Evolutionary conservation across 2,113 vertebrate species (phyloP).

Genomic region (Ictalurus furcatus): DNA sequence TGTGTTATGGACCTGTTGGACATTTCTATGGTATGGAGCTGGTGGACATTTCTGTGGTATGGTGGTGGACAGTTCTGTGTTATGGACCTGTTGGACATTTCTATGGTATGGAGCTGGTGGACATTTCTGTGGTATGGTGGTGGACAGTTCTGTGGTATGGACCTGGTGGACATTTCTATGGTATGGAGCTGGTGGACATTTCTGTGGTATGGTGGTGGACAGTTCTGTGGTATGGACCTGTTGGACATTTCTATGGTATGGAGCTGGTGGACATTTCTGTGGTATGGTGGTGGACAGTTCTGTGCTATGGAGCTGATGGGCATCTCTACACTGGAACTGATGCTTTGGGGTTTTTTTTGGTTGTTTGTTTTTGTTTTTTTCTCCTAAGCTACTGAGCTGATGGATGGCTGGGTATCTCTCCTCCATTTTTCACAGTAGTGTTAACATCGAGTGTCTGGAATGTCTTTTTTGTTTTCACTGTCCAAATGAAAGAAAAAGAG

Average conservation of each 20-base stretch:
- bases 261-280: not conserved
- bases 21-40: not conserved
- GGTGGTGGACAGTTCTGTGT: not conserved
- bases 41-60: too few species aligned
- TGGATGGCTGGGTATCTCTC: too few species aligned
- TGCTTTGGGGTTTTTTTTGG: too few species aligned
- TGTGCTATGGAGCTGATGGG: not conserved
- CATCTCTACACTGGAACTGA: not conserved
- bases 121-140: not conserved
- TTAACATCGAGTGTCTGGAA: not conserved
- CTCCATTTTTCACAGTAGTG: not conserved
- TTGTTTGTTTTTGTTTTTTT: not conserved
- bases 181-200: not conserved
- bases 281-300: not conserved
- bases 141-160: not conserved
- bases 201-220: not conserved
- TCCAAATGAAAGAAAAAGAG: conserved; percentile 17
- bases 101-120: not conserved
- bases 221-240: not conserved
- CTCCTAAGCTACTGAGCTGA: not conserved
- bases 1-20: not conserved
- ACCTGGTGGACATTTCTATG: not conserved
- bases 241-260: not conserved
- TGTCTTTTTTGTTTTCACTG: not conserved
- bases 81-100: not conserved